Evolutionary conservation across 2,797 vertebrate species (phyloP).

Genomic region (Monodelphis domestica): DNA sequence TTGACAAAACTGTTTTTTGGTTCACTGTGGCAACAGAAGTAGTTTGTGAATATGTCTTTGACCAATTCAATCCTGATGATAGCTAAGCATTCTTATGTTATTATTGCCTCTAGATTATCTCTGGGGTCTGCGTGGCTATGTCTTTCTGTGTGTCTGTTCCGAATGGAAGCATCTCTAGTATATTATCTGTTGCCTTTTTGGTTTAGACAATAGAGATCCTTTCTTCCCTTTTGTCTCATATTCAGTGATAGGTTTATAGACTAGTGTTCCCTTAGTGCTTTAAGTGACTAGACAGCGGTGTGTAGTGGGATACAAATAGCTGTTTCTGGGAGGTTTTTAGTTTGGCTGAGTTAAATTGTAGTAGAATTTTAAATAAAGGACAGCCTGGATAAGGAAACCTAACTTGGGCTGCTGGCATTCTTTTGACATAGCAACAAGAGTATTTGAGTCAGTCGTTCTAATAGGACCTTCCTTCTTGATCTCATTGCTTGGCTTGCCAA

Average conservation of each 20-base stretch:
- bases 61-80: background rate
- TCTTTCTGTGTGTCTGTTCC: background rate
- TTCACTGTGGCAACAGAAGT: background rate
- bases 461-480: background rate
- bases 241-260: background rate
- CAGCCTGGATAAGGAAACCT: background rate
- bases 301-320: background rate
- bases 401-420: background rate
- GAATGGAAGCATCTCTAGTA: background rate
- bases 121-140: background rate
- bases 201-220: too few species aligned
- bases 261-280: background rate
- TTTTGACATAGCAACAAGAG: background rate
- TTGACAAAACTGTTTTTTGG: background rate
- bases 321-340: background rate
- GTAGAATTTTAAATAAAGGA: background rate
- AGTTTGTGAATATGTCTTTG: background rate
- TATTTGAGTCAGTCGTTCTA: background rate
- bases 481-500: background rate
- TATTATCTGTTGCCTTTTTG: background rate
- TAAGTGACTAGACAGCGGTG: background rate
- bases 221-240: background rate
- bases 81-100: background rate
- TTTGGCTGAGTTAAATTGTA: background rate
- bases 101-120: background rate